Evolutionary conservation across 2,113 vertebrate species (phyloP).

Genomic region (Bufo bufo): DNA sequence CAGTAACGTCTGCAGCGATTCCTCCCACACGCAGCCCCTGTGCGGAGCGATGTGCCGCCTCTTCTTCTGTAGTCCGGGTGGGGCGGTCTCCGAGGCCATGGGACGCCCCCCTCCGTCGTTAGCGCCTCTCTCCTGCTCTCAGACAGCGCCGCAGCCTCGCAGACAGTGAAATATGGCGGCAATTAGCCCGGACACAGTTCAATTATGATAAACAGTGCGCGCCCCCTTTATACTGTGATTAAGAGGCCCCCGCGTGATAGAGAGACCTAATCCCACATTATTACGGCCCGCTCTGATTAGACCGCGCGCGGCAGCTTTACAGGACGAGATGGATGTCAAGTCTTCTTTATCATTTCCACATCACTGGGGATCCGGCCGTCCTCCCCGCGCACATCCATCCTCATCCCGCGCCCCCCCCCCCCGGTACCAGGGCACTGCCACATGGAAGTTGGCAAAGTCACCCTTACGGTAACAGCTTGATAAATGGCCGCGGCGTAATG

Average conservation of each 20-base stretch:
- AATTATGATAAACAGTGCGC: slow-evolving; percentile 93
- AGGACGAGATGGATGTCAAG: slow-evolving; percentile 73
- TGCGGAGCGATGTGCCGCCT: too few relatives aligned
- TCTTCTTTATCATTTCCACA: slow-evolving; percentile 95
- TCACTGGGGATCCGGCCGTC: slow-evolving; percentile 81
- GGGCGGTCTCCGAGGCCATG: too few relatives aligned
- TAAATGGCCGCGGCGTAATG: slow-evolving; percentile 95
- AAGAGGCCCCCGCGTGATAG: slow-evolving; percentile 93
- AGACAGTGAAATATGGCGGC: slow-evolving; percentile 98
- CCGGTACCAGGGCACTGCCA: slow-evolving; percentile 64
- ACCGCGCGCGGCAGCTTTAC: slow-evolving; percentile 79
- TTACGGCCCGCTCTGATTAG: slow-evolving; percentile 86
- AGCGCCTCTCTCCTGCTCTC: slow-evolving; percentile 61
- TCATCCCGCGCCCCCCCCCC: slow-evolving; percentile 27
- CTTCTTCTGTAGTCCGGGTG: too few relatives aligned
- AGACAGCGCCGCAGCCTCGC: slow-evolving; percentile 68
- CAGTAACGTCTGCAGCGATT: too few relatives aligned
- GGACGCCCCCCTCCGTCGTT: too few relatives aligned
- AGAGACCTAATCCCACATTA: slow-evolving; percentile 97
- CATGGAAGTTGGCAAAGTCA: slow-evolving; percentile 86
- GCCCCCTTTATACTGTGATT: slow-evolving; percentile 95
- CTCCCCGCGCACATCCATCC: slow-evolving; percentile 81
- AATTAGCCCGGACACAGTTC: slow-evolving; percentile 97
- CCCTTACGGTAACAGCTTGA: slow-evolving; percentile 87
- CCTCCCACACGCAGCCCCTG: too few relatives aligned